Conservation (phyloP, 2,113 vertebrate genomes). For the Astatotilapia flaviijosephi region DNA sequence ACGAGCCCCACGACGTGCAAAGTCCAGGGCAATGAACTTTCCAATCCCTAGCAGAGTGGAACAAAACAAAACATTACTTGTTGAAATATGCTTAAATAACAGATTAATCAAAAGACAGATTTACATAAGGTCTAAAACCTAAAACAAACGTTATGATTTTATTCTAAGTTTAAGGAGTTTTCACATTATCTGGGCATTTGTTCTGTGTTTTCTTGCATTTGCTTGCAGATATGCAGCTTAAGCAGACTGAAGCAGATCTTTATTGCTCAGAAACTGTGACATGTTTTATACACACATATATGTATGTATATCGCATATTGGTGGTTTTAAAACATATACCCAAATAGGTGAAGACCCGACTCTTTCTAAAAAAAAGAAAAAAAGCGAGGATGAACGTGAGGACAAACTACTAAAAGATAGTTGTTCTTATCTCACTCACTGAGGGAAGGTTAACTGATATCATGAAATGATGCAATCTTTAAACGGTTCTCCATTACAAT, state of each 20-base stretch:
- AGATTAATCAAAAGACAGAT: neutral
- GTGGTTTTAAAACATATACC: neutral
- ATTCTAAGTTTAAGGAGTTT: neutral
- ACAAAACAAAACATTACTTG: neutral
- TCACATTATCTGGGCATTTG: neutral
- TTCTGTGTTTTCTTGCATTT: neutral
- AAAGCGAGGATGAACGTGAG: neutral
- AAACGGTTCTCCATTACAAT: neutral
- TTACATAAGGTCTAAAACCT: neutral
- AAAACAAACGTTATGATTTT: neutral
- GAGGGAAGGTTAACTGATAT: neutral
- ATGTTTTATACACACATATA: neutral
- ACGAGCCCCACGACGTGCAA: slow-evolving; percentile 75
- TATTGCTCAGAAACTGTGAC: neutral
- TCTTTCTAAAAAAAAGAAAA: neutral
- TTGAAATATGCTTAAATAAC: neutral
- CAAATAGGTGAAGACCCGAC: neutral
- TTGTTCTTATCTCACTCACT: neutral
- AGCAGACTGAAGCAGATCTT: neutral
- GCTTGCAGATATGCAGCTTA: neutral
- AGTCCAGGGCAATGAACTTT: slow-evolving; percentile 77
- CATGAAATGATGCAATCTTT: neutral
- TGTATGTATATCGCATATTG: neutral
- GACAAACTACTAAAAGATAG: neutral
- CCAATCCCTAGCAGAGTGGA: slow-evolving; percentile 72